Percentiles rank a stretch among this genome's conserved stretches.
Conservation (phyloP, 2,888 invertebrate species). For the Caenorhabditis virilis region DNA sequence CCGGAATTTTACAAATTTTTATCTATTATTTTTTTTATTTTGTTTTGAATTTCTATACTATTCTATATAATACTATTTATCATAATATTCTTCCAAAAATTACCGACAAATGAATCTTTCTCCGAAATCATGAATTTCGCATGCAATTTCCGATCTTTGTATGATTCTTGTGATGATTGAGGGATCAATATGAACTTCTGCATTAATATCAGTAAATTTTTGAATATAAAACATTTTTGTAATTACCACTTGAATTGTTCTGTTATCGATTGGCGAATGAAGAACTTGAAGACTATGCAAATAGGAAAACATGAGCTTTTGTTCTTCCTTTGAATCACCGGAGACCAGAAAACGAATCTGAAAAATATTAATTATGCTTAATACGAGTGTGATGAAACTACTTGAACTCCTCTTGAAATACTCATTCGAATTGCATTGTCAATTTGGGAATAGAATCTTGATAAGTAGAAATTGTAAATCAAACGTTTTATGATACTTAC, state of each 20-base stretch:
- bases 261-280: conserved; percentile 13
- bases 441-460: conserved; percentile 31
- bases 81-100: too few relatives aligned
- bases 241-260: conserved; percentile 27
- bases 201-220: background rate
- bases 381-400: conserved; percentile 3
- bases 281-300: conserved; percentile 33
- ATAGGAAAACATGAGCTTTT: conserved; percentile 35
- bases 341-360: conserved; percentile 27
- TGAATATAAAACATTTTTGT: background rate
- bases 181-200: conserved; percentile 36
- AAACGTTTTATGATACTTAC: too few relatives aligned
- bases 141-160: conserved; percentile 34
- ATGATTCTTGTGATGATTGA: conserved; percentile 26
- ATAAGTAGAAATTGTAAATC: too few relatives aligned
- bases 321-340: conserved; percentile 31
- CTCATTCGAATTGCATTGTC: conserved; percentile 37
- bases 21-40: too few relatives aligned
- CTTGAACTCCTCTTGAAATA: conserved; percentile 28
- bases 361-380: background rate
- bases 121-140: conserved; percentile 35
- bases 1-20: too few relatives aligned
- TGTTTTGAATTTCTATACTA: too few relatives aligned
- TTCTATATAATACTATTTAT: too few relatives aligned
- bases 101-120: conserved; percentile 15